Evolutionary conservation across 2,113 vertebrate species (phyloP), one percentile per base, ranked within the genome.

Genomic region (Callocephalon fimbriatum): DNA sequence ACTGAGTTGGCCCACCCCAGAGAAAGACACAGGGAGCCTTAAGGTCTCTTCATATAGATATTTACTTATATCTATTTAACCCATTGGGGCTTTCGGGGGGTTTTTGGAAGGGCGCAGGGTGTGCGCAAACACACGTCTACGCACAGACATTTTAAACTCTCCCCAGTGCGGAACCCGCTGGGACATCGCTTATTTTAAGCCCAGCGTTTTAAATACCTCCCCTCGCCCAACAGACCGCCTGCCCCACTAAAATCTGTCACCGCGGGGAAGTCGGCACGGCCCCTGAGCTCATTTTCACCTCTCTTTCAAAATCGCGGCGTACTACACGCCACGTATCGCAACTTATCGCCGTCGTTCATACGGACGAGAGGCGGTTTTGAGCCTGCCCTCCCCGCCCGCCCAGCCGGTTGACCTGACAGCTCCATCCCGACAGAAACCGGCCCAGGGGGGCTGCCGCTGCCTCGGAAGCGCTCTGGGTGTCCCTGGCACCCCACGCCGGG

Each of bases 131-230:
- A 4, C 37, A 2, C 6, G 3, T 18, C 10, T 44, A 9, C 6
- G 4, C 51, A 58, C n/a, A 63, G 15, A 10, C 63, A 0, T 42
- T 35, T 75, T 25, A 15, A 40, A 19, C 4, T 21, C 26, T 3
- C 26, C 26, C 3, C 16, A 0, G 6, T 1, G 83, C 7, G 5
- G 18, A 18, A 4, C 42, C 15, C n/a, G 5, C 0, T 35, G 22
- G 9, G 42, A 37, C 6, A n/a, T 29, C 1, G 4, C 31, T 59
- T 12, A 9, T 8, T 53, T 66, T 54, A 35, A 92, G 22, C 31
- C 20, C 48, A 7, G 82, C 1, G 7, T 12, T 80, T 44, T 12
- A 23, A 6, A 37, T 17, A 1, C 8, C 4, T 8, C 20, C 20
- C 19, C 32, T 18, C 10, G 5, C 40, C 27, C 3, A 6, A 9